Base-by-base conservation (phyloP, 1,140 invertebrate species). In the Drosophila kepulauana region DNA sequence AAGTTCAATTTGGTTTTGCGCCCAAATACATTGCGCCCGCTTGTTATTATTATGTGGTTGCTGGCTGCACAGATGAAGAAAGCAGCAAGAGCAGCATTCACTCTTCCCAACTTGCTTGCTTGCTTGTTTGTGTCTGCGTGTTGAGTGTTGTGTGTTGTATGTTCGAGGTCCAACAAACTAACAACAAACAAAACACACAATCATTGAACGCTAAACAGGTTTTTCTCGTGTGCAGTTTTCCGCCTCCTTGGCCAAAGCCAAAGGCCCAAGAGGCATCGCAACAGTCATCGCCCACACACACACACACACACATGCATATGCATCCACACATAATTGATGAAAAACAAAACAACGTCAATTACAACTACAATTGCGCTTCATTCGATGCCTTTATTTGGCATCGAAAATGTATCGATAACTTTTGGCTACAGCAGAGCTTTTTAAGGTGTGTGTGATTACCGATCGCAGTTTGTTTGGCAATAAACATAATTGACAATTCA, bases 151-250 rank as follows among this genome's bases (percentile, higher is more conserved):
- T 25, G 48, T 30, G 11, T 33, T 38, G 38, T 38, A 16, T 46
- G 67, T 61, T 33, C 67, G 67, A 52, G 66, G 58, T 69, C 51
- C 57, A 74, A 69, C 57, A 74, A 73, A 73, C 63, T 16, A 73
- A 74, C 28, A 73, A 74, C 56, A 74, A 69, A 25, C 20, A 25
- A 75, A 75, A 38, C 35, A 38, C 49, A 75, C 85, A 87, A 75
- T 80, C 84, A 88, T 88, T 88, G 84, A 89, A 88, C 84, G 85
- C 80, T 84, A 88, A 88, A 88, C 84, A 84, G 85, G 84, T 88
- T 88, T 88, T 88, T 88, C 84, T 88, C 85, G 85, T 88, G 84
- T 79, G 74, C 85, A 82, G 64, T 88, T 88, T 88, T 88, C 85
- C 84, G 85, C 85, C 84, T 87, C 84, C 84, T 88, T 81, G 70